Evolutionary conservation across 2,888 invertebrate species (phyloP).

Genomic region (Ommatoiulus sabulosus): DNA sequence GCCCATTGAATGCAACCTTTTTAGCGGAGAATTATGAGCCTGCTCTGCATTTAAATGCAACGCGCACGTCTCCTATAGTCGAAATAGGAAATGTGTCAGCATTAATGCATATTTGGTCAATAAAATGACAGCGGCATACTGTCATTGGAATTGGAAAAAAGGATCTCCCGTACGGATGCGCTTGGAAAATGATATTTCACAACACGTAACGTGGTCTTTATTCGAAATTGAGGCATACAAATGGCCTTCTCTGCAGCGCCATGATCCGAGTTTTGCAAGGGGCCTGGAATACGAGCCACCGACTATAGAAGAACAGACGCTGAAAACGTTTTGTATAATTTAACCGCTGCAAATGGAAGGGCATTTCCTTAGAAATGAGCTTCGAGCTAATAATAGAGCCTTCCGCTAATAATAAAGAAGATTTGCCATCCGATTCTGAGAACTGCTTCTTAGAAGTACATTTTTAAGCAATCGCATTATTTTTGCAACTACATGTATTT

Average conservation of each 20-base stretch:
- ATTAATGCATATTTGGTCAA: constrained; percentile 1
- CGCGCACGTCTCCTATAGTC: background rate
- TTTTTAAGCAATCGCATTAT: too few relatives aligned
- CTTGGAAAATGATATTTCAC: background rate
- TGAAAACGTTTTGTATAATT: background rate
- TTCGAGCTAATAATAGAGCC: background rate
- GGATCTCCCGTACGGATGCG: background rate
- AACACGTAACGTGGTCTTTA: constrained; percentile 1
- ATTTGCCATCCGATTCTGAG: too few relatives aligned
- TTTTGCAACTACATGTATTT: too few relatives aligned
- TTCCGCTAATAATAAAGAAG: too few relatives aligned
- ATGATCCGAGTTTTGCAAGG: background rate
- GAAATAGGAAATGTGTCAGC: constrained; percentile 1
- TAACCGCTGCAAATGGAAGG: background rate
- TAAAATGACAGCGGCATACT: background rate
- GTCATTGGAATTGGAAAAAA: background rate
- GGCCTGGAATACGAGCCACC: background rate
- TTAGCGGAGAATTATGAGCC: background rate
- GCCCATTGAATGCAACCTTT: background rate
- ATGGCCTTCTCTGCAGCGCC: background rate
- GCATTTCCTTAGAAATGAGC: background rate
- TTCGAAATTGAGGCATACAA: background rate
- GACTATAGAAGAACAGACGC: background rate
- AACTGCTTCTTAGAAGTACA: too few relatives aligned
- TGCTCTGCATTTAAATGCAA: constrained; percentile 1